A percentile compares a stretch with the other conserved stretches of the same genome.
These are phyloP conservation scores for Apis dorsata DNA, from an alignment of 1,140 invertebrate species.

Conservation along the genomic window DNA sequence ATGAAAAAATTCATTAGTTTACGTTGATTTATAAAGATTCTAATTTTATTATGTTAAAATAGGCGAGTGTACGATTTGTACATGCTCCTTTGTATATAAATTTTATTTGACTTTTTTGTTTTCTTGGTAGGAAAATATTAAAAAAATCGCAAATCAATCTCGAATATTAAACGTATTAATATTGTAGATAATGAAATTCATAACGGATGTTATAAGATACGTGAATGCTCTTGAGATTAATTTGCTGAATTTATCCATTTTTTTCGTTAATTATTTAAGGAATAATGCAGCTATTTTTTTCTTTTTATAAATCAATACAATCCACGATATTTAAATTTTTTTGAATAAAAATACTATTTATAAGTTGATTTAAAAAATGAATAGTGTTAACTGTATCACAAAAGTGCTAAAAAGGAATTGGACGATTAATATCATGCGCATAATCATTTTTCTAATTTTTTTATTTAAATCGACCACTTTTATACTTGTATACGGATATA, in stretches of 20 bases:
- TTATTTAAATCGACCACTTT: constrained; percentile 13
- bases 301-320: not conserved
- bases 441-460: constrained; percentile 3
- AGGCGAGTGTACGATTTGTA: constrained; percentile 33
- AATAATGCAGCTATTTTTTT: constrained; percentile 1
- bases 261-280: not conserved
- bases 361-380: not conserved
- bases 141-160: not conserved
- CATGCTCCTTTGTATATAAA: constrained; percentile 35
- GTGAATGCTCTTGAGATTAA: not conserved
- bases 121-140: not conserved
- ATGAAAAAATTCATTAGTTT: not conserved
- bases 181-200: not conserved
- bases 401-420: constrained; percentile 58
- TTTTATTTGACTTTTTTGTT: constrained; percentile 13
- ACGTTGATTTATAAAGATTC: constrained; percentile 1
- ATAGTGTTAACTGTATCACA: not conserved
- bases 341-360: not conserved
- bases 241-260: not conserved
- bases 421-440: constrained; percentile 28
- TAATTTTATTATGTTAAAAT: constrained; percentile 24
- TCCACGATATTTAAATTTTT: too few relatives aligned
- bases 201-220: not conserved
- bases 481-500: not conserved
- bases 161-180: not conserved